Percentiles rank a stretch among this genome's conserved stretches.
These are phyloP conservation scores for Noctua comes DNA, from an alignment of 2,888 invertebrate species.

Conservation along the genomic window DNA sequence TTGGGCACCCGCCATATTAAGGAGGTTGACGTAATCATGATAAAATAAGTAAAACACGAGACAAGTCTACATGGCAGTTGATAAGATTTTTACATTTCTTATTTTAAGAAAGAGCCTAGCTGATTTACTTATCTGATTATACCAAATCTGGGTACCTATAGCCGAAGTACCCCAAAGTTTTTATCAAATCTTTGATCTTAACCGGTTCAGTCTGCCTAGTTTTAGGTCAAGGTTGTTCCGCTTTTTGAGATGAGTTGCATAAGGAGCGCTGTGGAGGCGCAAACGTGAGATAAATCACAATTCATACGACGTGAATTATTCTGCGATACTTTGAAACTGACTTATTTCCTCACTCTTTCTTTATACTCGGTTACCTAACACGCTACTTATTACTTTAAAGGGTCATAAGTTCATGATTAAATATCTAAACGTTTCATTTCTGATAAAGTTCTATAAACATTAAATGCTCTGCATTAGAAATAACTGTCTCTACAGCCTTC, in stretches of 20 bases:
- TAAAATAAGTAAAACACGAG: neutral
- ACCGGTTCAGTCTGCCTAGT: slow-evolving; percentile 14
- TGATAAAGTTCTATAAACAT: neutral
- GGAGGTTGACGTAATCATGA: slow-evolving; percentile 1
- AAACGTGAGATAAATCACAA: slow-evolving; percentile 43
- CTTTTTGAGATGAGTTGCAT: slow-evolving; percentile 44
- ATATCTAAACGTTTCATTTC: neutral
- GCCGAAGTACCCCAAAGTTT: slow-evolving; percentile 18
- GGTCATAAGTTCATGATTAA: neutral
- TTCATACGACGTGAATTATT: slow-evolving; percentile 46
- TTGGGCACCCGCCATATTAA: neutral
- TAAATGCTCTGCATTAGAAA: neutral
- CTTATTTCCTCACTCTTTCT: slow-evolving; percentile 1
- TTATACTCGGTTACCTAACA: neutral
- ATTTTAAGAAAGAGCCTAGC: neutral
- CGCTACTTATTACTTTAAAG: neutral
- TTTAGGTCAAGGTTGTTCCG: slow-evolving; percentile 40
- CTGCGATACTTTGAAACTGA: slow-evolving; percentile 15
- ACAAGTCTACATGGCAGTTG: neutral
- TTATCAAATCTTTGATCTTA: slow-evolving; percentile 38
- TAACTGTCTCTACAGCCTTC: neutral
- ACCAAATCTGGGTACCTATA: slow-evolving; percentile 1
- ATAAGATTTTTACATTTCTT: slow-evolving; percentile 19
- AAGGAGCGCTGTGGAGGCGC: slow-evolving; percentile 39
- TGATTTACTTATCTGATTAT: slow-evolving; percentile 16